Conservation (phyloP, 1,140 invertebrate species). For the Drosophila ficusphila region DNA sequence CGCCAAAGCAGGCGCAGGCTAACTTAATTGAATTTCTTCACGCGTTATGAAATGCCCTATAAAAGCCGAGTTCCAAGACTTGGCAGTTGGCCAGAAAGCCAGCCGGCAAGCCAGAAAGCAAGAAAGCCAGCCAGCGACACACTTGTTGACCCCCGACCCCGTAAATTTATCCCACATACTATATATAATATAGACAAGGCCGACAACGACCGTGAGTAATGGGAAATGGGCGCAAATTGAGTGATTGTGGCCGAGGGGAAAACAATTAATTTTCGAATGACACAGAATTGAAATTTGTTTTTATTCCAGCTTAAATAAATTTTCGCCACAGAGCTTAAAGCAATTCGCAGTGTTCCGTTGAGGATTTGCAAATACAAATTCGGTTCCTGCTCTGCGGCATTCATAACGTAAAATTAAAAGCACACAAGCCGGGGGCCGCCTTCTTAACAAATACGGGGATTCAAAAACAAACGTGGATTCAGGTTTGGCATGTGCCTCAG, state of each 20-base stretch:
- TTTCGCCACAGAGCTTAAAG: conserved; percentile 19
- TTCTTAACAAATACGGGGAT: conserved; percentile 30
- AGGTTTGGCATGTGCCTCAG: too few relatives aligned
- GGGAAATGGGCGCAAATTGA: conserved; percentile 39
- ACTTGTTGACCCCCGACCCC: conserved; percentile 42
- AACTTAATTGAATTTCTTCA: conserved; percentile 79
- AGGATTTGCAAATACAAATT: conserved; percentile 7
- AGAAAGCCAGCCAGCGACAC: conserved; percentile 5
- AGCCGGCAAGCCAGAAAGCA: too few relatives aligned
- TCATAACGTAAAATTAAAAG: conserved; percentile 59
- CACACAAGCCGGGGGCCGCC: conserved; percentile 54
- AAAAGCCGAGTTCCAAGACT: conserved; percentile 22
- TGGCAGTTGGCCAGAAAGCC: conserved; percentile 36
- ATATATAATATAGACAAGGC: conserved; percentile 31
- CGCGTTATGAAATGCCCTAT: conserved; percentile 72
- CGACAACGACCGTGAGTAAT: conserved; percentile 32
- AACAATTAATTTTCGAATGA: conserved; percentile 25
- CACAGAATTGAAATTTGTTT: conserved; percentile 22
- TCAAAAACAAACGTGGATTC: conserved; percentile 13
- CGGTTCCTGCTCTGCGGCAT: neutral
- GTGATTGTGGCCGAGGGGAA: conserved; percentile 16
- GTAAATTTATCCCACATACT: neutral
- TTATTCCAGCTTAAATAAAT: conserved; percentile 24
- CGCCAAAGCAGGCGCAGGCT: neutral
- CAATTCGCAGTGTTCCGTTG: conserved; percentile 21